Evolutionary conservation across 2,888 invertebrate species (phyloP).

Genomic region (Allolobophora icterica): DNA sequence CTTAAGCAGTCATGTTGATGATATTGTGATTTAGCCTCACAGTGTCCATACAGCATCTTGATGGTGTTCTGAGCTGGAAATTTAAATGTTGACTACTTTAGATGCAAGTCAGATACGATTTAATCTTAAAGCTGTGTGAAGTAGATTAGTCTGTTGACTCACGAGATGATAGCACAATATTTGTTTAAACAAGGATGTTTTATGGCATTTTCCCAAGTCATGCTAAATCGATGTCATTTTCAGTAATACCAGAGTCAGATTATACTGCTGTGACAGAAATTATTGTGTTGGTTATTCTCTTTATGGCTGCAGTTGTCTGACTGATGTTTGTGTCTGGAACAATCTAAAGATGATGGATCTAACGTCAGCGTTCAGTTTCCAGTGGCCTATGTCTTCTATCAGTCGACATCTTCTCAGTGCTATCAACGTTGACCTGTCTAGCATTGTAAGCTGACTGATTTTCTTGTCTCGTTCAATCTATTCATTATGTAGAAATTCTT

Average conservation of each 20-base stretch:
- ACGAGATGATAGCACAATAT: too few relatives aligned
- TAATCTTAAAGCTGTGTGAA: too few relatives aligned
- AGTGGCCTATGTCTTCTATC: conserved; percentile 42
- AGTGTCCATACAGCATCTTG: too few relatives aligned
- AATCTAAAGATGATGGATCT: conserved; percentile 45
- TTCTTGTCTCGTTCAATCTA: neutral
- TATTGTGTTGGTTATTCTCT: neutral
- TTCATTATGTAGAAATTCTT: neutral
- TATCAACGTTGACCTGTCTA: conserved; percentile 44
- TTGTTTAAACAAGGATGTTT: neutral
- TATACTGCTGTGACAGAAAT: neutral
- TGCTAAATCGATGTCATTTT: neutral
- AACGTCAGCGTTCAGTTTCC: conserved; percentile 44
- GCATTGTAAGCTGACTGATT: conserved; percentile 44
- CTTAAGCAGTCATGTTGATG: too few relatives aligned
- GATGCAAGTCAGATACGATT: too few relatives aligned
- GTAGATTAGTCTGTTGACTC: too few relatives aligned
- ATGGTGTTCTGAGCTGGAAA: too few relatives aligned
- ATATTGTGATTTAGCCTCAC: too few relatives aligned
- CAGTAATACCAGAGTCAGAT: neutral
- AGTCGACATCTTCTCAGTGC: conserved; percentile 42
- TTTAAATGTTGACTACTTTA: too few relatives aligned
- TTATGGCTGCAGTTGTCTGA: neutral
- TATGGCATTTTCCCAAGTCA: neutral
- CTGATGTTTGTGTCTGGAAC: conserved; percentile 47